Evolutionary conservation across 2,888 invertebrate species (phyloP).

Genomic region (Neria commutata): DNA sequence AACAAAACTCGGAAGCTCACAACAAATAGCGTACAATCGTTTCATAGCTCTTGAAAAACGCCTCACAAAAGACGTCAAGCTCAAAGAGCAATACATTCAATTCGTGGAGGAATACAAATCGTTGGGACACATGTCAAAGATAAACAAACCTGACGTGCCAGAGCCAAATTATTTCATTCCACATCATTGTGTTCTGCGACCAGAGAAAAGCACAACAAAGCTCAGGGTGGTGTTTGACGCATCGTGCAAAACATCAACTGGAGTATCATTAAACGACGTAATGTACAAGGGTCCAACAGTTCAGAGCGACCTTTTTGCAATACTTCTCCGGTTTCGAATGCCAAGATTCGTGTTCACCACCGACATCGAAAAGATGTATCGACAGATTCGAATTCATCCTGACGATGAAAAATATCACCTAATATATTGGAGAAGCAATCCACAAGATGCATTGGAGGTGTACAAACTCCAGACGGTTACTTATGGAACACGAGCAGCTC

Average conservation of each 20-base stretch:
- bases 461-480: no score
- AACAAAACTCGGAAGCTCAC: not conserved
- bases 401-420: conserved; percentile 6
- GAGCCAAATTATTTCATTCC: conserved; percentile 8
- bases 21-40: not conserved
- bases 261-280: conserved; percentile 8
- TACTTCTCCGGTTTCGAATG: conserved; percentile 18
- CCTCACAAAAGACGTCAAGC: no score
- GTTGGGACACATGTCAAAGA: conserved; percentile 5
- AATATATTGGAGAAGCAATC: not conserved
- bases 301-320: conserved; percentile 24
- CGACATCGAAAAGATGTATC: conserved; percentile 13
- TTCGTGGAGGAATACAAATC: conserved; percentile 9
- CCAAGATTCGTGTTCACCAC: conserved; percentile 14
- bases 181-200: conserved; percentile 14
- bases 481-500: not conserved
- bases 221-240: conserved; percentile 3
- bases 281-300: conserved; percentile 13
- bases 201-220: not conserved
- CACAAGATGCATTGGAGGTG: no score
- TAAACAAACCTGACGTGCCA: not conserved
- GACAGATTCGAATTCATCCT: conserved; percentile 5
- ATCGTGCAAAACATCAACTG: conserved; percentile 10
- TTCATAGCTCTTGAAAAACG: not conserved
- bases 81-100: conserved; percentile 2